Evolutionary conservation across 2,797 vertebrate species (phyloP).

Genomic region (Synaphobranchus kaupii): DNA sequence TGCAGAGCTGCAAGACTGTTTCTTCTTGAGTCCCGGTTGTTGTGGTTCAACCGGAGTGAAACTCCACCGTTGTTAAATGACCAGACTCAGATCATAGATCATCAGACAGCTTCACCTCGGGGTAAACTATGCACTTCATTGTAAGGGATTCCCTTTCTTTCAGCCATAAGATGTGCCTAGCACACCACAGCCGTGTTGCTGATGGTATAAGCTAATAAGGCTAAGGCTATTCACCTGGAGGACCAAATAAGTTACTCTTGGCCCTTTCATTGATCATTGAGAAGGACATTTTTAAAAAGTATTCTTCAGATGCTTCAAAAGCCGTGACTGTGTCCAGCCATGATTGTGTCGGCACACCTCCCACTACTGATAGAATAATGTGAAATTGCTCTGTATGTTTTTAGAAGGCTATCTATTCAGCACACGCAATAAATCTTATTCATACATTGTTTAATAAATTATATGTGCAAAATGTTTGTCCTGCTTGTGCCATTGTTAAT

Average conservation of each 20-base stretch:
- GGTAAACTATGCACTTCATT: neutral
- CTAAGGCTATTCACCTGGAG: too few relatives aligned
- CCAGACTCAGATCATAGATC: too few relatives aligned
- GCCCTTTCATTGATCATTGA: too few relatives aligned
- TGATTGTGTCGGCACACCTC: neutral
- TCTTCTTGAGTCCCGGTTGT: neutral
- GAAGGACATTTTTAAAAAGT: neutral
- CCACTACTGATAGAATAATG: neutral
- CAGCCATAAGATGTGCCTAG: neutral
- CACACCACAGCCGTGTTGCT: too few relatives aligned
- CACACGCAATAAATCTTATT: neutral
- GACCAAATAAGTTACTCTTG: too few relatives aligned
- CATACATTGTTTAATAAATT: neutral
- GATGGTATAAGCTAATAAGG: too few relatives aligned
- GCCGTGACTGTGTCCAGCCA: neutral
- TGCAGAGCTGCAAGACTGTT: neutral
- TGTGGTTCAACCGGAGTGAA: neutral
- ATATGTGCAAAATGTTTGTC: neutral
- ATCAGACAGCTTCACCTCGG: too few relatives aligned
- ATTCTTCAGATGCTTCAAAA: neutral
- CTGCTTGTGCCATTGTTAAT: too few relatives aligned
- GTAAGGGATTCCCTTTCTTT: neutral
- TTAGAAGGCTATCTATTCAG: neutral
- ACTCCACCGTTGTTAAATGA: neutral
- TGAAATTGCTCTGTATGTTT: neutral